These are phyloP conservation scores for Odocoileus virginianus DNA, from an alignment of 2,113 vertebrate species.

Conservation along the genomic window DNA sequence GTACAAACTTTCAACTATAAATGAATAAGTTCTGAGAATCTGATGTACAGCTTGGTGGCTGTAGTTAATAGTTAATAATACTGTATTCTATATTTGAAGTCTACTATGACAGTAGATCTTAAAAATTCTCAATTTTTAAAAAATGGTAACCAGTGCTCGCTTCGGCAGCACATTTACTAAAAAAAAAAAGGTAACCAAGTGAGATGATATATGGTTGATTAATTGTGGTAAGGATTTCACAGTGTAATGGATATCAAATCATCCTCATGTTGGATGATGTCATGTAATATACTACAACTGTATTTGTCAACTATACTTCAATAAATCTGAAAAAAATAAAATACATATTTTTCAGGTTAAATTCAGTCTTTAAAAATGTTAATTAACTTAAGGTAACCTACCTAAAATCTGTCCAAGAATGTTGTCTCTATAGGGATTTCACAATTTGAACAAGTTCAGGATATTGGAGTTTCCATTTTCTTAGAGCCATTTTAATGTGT, in stretches of 20 bases:
- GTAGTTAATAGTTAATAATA: not conserved
- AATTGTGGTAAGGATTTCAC: not conserved
- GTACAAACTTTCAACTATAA: not conserved
- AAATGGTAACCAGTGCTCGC: not conserved
- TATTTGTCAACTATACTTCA: not conserved
- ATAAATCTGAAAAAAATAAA: not conserved
- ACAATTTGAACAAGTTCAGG: not conserved
- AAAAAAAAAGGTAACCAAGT: not conserved
- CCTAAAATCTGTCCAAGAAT: not conserved
- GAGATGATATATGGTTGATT: not conserved
- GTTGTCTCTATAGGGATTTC: not conserved
- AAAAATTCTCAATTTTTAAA: not conserved
- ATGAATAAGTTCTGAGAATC: not conserved
- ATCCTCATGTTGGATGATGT: not conserved
- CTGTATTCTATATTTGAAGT: not conserved
- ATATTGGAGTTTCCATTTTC: not conserved
- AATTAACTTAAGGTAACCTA: not conserved
- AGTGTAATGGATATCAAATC: not conserved
- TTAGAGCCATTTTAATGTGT: not conserved
- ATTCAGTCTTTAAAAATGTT: not conserved
- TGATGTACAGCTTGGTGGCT: not conserved
- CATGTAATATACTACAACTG: not conserved
- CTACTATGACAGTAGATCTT: not conserved
- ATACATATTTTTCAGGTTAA: not conserved
- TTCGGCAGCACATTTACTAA: no score